phyloP scores from a whole-genome alignment of 2,113 vertebrate genomes.

The human region GRCh38 chr5:101620001-101620500 shows the following conservation, averaged over 20 bases:
- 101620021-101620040: not conserved
- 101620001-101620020: not conserved
- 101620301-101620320: not conserved
- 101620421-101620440: not conserved
- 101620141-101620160: not conserved
- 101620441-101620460: not conserved
- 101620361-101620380: not conserved
- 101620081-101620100: not conserved
- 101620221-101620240: not conserved
- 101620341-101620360: not conserved
- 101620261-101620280: not conserved
- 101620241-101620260: not conserved
- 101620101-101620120: not conserved
- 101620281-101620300: not conserved
- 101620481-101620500: not conserved
- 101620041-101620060: not conserved
- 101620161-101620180: not conserved
- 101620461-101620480: not conserved
- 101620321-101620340: not conserved
- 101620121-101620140: not conserved
- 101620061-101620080: not conserved
- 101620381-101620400: not conserved
- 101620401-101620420: not conserved
- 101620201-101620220: not conserved
- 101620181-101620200: not conserved